Evolutionary conservation across 2,888 invertebrate species (phyloP).

Genomic region (Eulithis prunata): DNA sequence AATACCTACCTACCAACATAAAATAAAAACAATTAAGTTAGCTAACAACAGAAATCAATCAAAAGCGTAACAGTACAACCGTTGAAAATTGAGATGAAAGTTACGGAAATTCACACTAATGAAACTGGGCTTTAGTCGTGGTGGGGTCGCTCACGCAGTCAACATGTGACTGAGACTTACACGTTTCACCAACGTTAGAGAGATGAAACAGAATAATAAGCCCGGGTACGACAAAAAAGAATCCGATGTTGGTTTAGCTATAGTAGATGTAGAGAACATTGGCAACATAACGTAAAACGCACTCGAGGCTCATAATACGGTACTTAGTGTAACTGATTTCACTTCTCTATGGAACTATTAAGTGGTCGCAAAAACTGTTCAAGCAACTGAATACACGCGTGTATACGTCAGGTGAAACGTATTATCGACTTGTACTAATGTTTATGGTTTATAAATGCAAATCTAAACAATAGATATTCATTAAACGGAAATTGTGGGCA

Average conservation of each 20-base stretch:
- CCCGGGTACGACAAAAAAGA: background rate
- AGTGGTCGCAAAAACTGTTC: constrained; percentile 23
- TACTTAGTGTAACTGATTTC: background rate
- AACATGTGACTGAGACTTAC: constrained; percentile 55
- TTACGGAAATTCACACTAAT: constrained; percentile 36
- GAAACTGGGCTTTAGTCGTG: constrained; percentile 41
- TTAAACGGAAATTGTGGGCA: constrained; percentile 41
- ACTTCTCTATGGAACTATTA: constrained; percentile 14
- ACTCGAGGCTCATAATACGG: background rate
- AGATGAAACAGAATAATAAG: constrained; percentile 42
- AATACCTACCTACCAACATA: background rate
- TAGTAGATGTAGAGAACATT: no score
- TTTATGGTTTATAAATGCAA: constrained; percentile 42
- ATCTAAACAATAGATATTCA: constrained; percentile 47
- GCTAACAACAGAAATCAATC: constrained; percentile 8
- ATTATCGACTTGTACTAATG: constrained; percentile 40
- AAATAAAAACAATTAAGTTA: constrained; percentile 10
- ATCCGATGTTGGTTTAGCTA: no score
- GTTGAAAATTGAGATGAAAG: constrained; percentile 30
- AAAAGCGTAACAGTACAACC: constrained; percentile 19
- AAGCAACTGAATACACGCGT: constrained; percentile 45
- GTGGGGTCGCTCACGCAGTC: constrained; percentile 54
- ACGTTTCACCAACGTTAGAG: constrained; percentile 57
- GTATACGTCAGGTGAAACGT: constrained; percentile 56
- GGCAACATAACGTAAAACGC: no score